These are phyloP conservation scores for Valencia hispanica DNA, from an alignment of 2,797 vertebrate genomes.

Conservation along the genomic window DNA sequence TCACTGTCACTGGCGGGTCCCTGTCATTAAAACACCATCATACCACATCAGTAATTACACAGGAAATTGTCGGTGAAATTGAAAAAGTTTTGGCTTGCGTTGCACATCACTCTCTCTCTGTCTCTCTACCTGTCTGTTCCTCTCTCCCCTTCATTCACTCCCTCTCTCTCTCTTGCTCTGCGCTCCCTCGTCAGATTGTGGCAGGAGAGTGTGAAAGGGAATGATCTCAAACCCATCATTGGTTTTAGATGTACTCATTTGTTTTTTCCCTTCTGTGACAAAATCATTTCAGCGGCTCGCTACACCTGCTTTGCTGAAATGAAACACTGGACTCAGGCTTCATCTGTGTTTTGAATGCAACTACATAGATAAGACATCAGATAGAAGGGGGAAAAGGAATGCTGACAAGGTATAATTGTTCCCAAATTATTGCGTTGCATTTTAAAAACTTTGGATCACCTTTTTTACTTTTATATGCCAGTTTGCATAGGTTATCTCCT, in stretches of 20 bases:
- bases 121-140: constrained; percentile 16
- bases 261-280: constrained; percentile 65
- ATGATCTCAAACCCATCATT: constrained; percentile 78
- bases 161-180: constrained; percentile 41
- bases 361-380: constrained; percentile 7
- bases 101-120: constrained; percentile 71
- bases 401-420: constrained; percentile 41
- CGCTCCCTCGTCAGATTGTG: constrained; percentile 66
- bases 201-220: constrained; percentile 75
- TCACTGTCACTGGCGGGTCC: constrained; percentile 76
- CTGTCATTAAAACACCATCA: constrained; percentile 85
- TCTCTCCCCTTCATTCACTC: constrained; percentile 11
- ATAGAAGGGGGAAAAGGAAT: constrained; percentile 8
- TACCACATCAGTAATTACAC: constrained; percentile 84
- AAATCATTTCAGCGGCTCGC: constrained; percentile 66
- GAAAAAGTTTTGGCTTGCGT: constrained; percentile 83
- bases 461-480: constrained; percentile 1
- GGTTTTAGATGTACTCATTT: constrained; percentile 76
- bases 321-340: constrained; percentile 47
- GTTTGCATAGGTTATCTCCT: neutral
- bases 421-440: constrained; percentile 45
- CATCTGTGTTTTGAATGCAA: constrained; percentile 46
- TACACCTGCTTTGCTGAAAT: constrained; percentile 62
- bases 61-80: constrained; percentile 87
- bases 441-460: constrained; percentile 47